Conservation (phyloP, 2,888 invertebrate genomes). For the Tipula confusa region DNA sequence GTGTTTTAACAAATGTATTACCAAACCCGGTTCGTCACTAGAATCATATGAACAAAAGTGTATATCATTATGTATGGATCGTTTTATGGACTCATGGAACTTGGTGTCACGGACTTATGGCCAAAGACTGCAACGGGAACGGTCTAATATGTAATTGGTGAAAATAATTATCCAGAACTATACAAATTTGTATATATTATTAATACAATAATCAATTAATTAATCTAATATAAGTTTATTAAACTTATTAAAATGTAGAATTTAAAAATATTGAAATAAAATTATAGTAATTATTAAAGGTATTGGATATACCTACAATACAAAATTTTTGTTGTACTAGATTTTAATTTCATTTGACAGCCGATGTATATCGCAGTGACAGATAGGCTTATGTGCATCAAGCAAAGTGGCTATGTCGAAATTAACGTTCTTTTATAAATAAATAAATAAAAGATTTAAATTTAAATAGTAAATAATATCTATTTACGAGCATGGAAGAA, state of each 20-base stretch:
- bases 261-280: not conserved
- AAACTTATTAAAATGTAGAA: not conserved
- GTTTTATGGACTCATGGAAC: slow-evolving; percentile 96
- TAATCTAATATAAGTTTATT: not conserved
- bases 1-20: slow-evolving; percentile 92
- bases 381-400: not conserved
- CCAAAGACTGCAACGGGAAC: slow-evolving; percentile 77
- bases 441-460: not conserved
- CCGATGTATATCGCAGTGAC: not conserved
- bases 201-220: not conserved
- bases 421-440: not conserved
- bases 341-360: not conserved
- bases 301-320: not conserved
- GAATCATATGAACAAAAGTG: slow-evolving; percentile 94
- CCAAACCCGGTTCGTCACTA: slow-evolving; percentile 82
- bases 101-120: slow-evolving; percentile 86
- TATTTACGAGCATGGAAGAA: slow-evolving; percentile 42
- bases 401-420: not conserved
- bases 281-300: not conserved
- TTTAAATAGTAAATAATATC: not conserved
- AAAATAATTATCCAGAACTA: not conserved
- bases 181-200: not conserved
- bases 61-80: slow-evolving; percentile 95
- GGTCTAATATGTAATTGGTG: slow-evolving; percentile 36
- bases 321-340: not conserved